phyloP scores from a whole-genome alignment of 1,140 invertebrate genomes.

The Bombus ignitus region DNA sequence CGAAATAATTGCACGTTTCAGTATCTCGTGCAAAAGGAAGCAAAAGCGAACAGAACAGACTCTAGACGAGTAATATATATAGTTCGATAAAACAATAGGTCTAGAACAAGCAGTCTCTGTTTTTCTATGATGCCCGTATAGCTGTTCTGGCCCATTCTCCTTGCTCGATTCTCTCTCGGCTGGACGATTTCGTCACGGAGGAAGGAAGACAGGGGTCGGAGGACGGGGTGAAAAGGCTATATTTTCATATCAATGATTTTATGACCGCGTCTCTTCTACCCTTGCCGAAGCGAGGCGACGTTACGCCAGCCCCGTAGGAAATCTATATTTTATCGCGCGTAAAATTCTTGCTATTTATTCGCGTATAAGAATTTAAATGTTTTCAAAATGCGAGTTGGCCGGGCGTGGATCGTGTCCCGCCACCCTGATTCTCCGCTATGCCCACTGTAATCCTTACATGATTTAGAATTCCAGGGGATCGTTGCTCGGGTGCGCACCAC shows the following conservation, averaged over 20 bases:
- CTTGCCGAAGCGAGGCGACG: slow-evolving; percentile 64
- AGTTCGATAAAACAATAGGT: slow-evolving; percentile 57
- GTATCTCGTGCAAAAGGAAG: no score
- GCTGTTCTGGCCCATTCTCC: slow-evolving; percentile 40
- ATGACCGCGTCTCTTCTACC: slow-evolving; percentile 79
- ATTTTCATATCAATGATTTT: slow-evolving; percentile 84
- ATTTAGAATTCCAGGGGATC: slow-evolving; percentile 75
- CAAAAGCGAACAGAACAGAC: no score
- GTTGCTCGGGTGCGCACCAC: slow-evolving; percentile 32
- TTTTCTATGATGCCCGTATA: slow-evolving; percentile 51
- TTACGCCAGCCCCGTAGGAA: slow-evolving; percentile 71
- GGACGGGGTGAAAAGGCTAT: slow-evolving; percentile 72
- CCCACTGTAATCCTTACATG: slow-evolving; percentile 77
- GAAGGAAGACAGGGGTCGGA: slow-evolving; percentile 1
- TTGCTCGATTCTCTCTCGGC: slow-evolving; percentile 61
- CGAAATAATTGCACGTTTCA: no score
- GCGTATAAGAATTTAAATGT: slow-evolving; percentile 84
- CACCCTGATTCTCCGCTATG: background rate
- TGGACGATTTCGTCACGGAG: slow-evolving; percentile 70
- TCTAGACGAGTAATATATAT: background rate
- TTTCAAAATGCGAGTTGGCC: slow-evolving; percentile 78
- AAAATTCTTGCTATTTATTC: slow-evolving; percentile 84
- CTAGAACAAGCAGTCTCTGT: slow-evolving; percentile 15
- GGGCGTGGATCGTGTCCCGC: slow-evolving; percentile 54
- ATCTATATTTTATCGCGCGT: slow-evolving; percentile 84